Percentiles rank a stretch among this genome's conserved stretches.
Conservation (phyloP, 2,113 vertebrate species). For the Phrynosoma blainvillii region DNA sequence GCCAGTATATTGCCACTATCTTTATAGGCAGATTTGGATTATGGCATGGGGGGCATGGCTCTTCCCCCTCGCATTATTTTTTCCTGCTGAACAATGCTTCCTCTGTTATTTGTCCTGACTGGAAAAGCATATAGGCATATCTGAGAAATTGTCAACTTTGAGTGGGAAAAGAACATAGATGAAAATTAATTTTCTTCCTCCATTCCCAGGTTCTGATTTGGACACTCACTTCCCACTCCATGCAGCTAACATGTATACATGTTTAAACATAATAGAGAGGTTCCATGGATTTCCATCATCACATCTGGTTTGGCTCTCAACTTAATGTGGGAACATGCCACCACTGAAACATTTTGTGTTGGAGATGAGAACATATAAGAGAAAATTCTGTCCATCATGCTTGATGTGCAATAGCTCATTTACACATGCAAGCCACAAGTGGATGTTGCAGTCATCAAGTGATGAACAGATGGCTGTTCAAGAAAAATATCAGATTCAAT, state of each 20-base stretch:
- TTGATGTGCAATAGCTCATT: neutral
- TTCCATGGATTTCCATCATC: too few relatives aligned
- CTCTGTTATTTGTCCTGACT: neutral
- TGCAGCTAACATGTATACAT: too few relatives aligned
- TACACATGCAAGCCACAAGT: neutral
- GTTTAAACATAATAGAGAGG: too few relatives aligned
- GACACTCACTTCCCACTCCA: too few relatives aligned
- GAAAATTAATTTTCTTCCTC: too few relatives aligned
- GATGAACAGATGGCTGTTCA: neutral
- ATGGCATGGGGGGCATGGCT: neutral
- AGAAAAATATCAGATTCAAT: neutral
- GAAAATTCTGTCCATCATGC: too few relatives aligned
- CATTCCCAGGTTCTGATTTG: neutral
- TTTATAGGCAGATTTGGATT: neutral
- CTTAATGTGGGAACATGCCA: neutral
- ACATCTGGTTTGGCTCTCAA: neutral
- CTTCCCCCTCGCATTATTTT: neutral
- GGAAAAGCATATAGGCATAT: neutral
- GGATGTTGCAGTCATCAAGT: neutral
- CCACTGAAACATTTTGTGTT: neutral
- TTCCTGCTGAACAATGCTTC: neutral
- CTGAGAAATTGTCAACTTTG: neutral
- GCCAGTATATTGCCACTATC: too few relatives aligned
- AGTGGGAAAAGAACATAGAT: neutral
- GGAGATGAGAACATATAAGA: too few relatives aligned